phyloP scores from a whole-genome alignment of 2,113 vertebrate genomes.

The Suricata suricatta region DNA sequence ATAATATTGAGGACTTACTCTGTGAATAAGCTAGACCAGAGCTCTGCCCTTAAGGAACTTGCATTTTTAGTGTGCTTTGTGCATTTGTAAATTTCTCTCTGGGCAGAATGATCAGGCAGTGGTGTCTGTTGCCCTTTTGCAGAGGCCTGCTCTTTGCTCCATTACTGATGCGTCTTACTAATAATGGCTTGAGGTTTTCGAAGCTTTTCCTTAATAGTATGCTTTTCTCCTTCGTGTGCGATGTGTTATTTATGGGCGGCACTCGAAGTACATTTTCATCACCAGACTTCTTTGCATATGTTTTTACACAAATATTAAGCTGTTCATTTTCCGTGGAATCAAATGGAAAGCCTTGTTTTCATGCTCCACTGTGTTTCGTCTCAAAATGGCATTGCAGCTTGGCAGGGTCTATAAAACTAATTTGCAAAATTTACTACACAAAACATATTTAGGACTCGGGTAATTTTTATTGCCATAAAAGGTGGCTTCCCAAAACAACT shows the following conservation, averaged over 20 bases:
- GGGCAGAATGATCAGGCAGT: background rate
- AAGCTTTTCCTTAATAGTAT: background rate
- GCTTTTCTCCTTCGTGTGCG: background rate
- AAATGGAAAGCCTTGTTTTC: conserved; percentile 12
- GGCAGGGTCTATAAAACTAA: background rate
- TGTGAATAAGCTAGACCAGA: background rate
- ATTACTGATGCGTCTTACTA: background rate
- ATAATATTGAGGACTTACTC: background rate
- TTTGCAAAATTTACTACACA: background rate
- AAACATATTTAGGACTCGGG: conserved; percentile 25
- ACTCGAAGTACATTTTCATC: background rate
- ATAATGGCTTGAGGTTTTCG: background rate
- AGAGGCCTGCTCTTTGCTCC: background rate
- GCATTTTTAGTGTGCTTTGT: background rate
- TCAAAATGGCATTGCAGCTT: background rate
- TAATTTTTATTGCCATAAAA: conserved; percentile 46
- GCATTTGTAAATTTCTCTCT: background rate
- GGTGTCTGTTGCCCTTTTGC: background rate
- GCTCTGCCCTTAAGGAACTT: background rate
- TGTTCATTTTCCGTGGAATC: conserved; percentile 2
- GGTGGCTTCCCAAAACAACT: background rate
- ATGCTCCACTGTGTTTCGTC: background rate
- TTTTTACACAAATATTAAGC: conserved; percentile 19
- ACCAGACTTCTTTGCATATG: conserved; percentile 41
- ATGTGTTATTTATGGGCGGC: background rate